Conservation (phyloP, 1,140 invertebrate genomes). For the Neuroterus valhalla region DNA sequence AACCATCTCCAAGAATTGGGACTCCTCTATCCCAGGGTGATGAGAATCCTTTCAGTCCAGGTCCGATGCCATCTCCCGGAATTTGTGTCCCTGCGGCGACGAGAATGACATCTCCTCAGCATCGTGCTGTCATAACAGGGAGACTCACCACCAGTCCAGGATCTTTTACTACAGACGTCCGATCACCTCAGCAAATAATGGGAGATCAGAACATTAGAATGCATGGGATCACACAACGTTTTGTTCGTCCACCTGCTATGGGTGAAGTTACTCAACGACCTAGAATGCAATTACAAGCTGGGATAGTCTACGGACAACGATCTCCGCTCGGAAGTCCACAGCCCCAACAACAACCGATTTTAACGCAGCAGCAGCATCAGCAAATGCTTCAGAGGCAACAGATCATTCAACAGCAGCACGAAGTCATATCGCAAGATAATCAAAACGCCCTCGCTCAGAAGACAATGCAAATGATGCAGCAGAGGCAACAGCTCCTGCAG, state of each 20-base stretch:
- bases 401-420: slow-evolving; percentile 75
- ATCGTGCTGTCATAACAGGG: slow-evolving; percentile 68
- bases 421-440: slow-evolving; percentile 57
- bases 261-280: slow-evolving; percentile 66
- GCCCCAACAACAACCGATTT: slow-evolving; percentile 61
- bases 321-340: slow-evolving; percentile 70
- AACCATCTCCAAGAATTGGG: slow-evolving; percentile 77
- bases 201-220: slow-evolving; percentile 60
- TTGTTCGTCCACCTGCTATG: slow-evolving; percentile 66
- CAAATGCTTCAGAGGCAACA: slow-evolving; percentile 70
- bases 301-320: slow-evolving; percentile 68
- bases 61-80: slow-evolving; percentile 67
- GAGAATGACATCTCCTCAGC: slow-evolving; percentile 78
- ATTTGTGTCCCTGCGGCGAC: slow-evolving; percentile 70
- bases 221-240: slow-evolving; percentile 66
- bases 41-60: slow-evolving; percentile 76
- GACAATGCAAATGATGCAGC: slow-evolving; percentile 68
- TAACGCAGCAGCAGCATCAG: slow-evolving; percentile 75
- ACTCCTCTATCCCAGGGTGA: slow-evolving; percentile 79
- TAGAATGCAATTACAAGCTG: slow-evolving; percentile 64
- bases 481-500: slow-evolving; percentile 76
- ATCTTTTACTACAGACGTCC: slow-evolving; percentile 69
- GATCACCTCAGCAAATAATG: slow-evolving; percentile 69
- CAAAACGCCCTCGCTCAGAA: slow-evolving; percentile 65
- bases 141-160: slow-evolving; percentile 76